phyloP scores from a whole-genome alignment of 2,888 invertebrate genomes.

The Protonemura montana region DNA sequence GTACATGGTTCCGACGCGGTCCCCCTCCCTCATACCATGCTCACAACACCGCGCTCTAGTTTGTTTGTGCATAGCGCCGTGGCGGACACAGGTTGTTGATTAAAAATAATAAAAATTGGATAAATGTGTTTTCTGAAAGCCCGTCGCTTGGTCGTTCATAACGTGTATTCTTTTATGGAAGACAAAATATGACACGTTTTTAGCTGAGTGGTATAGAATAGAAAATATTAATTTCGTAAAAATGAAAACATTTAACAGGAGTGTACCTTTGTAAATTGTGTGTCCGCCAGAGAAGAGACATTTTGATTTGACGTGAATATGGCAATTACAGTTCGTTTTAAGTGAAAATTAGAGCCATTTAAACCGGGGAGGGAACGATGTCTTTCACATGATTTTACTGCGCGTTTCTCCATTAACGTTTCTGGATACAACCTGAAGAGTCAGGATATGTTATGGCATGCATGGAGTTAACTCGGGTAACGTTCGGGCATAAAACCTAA shows the following conservation, averaged over 20 bases:
- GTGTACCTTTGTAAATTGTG: background rate
- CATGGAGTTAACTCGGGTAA: background rate
- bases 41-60: background rate
- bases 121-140: background rate
- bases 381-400: background rate
- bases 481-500: background rate
- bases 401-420: background rate
- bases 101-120: constrained; percentile 24
- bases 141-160: background rate
- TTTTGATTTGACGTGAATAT: background rate
- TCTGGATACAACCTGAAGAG: background rate
- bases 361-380: background rate
- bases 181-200: background rate
- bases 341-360: background rate
- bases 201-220: background rate
- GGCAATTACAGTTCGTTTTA: background rate
- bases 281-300: background rate
- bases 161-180: background rate
- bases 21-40: background rate
- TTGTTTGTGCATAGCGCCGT: background rate
- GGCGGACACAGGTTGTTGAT: constrained; percentile 31
- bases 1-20: background rate
- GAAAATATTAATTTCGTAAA: background rate
- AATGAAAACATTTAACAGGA: background rate
- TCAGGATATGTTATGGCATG: background rate